Evolutionary conservation across 2,113 vertebrate genomes (phyloP).

Genomic region (Pollachius pollachius): DNA sequence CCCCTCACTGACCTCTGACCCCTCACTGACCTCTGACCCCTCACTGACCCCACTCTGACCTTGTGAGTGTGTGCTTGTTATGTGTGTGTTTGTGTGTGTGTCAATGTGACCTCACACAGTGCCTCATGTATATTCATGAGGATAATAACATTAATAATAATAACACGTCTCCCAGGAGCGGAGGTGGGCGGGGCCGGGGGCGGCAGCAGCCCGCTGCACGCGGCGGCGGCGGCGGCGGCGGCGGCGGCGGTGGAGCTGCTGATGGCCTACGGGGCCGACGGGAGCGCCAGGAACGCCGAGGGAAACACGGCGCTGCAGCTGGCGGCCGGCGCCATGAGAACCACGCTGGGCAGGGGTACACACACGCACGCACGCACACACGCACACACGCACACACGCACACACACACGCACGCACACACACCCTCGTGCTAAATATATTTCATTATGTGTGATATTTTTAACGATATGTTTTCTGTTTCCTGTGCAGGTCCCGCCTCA

Average conservation of each 20-base stretch:
- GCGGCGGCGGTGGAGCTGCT: slow-evolving; percentile 75
- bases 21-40: neutral
- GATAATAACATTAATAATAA: too few relatives aligned
- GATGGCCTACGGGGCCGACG: slow-evolving; percentile 84
- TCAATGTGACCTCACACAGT: too few relatives aligned
- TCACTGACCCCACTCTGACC: neutral
- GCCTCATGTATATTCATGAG: too few relatives aligned
- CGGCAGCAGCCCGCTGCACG: slow-evolving; percentile 82
- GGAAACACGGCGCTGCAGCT: slow-evolving; percentile 82
- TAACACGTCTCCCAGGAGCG: slow-evolving; percentile 72
- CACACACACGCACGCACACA: neutral
- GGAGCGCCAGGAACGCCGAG: slow-evolving; percentile 77
- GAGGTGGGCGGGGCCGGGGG: slow-evolving; percentile 69
- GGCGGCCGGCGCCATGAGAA: slow-evolving; percentile 70
- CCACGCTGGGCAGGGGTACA: slow-evolving; percentile 55
- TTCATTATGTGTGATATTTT: too few relatives aligned
- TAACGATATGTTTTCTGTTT: neutral
- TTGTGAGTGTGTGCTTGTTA: neutral
- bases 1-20: neutral
- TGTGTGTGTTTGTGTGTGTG: too few relatives aligned
- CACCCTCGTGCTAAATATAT: neutral
- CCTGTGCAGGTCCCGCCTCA: slow-evolving; percentile 74
- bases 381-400: neutral
- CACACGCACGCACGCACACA: neutral
- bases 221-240: slow-evolving; percentile 71